Evolutionary conservation across 2,113 vertebrate genomes (phyloP).

Genomic region (Centropus bengalensis): DNA sequence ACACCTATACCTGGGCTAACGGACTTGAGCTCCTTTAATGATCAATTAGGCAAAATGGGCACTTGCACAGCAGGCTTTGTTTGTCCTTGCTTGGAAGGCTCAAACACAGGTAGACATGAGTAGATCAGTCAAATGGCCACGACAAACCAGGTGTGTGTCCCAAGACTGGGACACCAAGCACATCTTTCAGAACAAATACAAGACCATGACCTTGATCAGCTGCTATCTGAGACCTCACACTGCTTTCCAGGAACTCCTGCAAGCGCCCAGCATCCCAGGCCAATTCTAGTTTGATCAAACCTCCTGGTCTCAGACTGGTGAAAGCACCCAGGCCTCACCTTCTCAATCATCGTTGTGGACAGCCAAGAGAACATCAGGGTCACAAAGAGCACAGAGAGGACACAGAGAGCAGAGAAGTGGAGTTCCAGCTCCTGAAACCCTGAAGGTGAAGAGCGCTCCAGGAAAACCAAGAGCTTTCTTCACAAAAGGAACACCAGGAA

Average conservation of each 20-base stretch:
- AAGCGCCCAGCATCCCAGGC: fast-evolving
- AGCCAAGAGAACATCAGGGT: not conserved
- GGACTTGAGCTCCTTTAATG: not conserved
- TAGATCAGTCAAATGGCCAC: not conserved
- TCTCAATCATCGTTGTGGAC: not conserved
- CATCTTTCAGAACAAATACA: not conserved
- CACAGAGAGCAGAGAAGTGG: fast-evolving
- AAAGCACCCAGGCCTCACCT: not conserved
- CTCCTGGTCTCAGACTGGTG: not conserved
- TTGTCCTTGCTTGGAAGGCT: not conserved
- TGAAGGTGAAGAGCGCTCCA: not conserved
- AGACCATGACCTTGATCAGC: not conserved
- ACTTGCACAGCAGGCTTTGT: not conserved
- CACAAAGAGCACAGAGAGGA: fast-evolving
- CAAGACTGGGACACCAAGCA: not conserved
- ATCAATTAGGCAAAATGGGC: not conserved
- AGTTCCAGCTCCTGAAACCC: not conserved
- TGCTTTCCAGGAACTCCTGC: not conserved
- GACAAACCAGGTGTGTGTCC: not conserved
- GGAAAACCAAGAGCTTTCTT: not conserved
- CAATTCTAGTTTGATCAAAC: not conserved
- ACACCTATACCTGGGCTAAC: not conserved
- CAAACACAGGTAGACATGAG: fast-evolving
- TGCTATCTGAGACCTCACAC: not conserved
- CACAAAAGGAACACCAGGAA: not conserved